Percentiles rank a stretch among this genome's conserved stretches.
Evolutionary conservation across 2,888 invertebrate species (phyloP).

Genomic region (Exephanes ischioxanthus): DNA sequence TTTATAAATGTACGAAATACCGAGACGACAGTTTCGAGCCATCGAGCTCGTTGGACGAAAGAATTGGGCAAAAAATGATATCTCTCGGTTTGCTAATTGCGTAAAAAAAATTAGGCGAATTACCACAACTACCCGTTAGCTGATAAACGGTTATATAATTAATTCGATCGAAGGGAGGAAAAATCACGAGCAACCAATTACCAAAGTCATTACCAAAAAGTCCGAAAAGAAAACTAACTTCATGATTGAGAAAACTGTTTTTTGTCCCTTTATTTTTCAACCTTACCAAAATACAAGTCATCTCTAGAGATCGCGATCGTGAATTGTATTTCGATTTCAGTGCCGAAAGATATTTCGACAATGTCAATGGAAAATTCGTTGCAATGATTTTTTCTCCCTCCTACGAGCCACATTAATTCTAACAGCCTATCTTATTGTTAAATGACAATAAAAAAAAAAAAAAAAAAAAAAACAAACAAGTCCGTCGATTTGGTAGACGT

Average conservation of each 20-base stretch:
- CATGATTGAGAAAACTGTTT: neutral
- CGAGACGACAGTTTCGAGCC: neutral
- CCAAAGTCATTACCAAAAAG: neutral
- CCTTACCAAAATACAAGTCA: conserved; percentile 54
- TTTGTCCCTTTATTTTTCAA: neutral
- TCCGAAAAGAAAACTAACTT: neutral
- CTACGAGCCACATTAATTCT: conserved; percentile 12
- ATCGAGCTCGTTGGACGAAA: neutral
- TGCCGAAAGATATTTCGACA: neutral
- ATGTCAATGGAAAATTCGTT: neutral
- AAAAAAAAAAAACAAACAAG: neutral
- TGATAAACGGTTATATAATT: neutral
- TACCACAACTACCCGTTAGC: neutral
- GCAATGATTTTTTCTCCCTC: conserved; percentile 30
- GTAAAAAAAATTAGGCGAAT: neutral
- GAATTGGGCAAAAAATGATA: neutral
- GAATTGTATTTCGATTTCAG: conserved; percentile 50
- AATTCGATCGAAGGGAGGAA: neutral
- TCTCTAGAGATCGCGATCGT: conserved; percentile 57
- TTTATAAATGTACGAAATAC: conserved; percentile 13
- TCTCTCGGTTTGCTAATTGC: neutral
- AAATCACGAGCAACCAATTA: conserved; percentile 2
- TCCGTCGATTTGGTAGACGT: neutral
- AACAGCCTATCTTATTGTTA: neutral
- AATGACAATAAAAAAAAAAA: neutral